These are phyloP conservation scores for Cydia splendana DNA, from an alignment of 1,140 invertebrate species.

Conservation along the genomic window DNA sequence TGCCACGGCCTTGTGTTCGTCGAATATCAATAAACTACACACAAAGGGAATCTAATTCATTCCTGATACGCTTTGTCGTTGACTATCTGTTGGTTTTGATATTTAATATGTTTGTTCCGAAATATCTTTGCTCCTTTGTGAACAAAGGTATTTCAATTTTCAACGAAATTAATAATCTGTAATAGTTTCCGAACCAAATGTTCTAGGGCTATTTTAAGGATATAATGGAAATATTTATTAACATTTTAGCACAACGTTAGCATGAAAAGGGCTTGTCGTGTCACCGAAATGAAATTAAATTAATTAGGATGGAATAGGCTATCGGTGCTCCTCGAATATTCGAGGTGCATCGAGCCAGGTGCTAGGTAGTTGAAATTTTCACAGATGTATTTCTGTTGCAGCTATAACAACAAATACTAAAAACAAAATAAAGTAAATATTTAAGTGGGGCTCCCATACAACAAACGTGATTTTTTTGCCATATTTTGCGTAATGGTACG, in stretches of 20 bases:
- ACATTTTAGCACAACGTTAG: neutral
- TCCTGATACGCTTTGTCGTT: neutral
- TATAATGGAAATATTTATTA: neutral
- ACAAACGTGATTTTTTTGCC: too few species aligned
- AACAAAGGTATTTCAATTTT: neutral
- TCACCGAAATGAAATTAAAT: neutral
- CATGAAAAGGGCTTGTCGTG: neutral
- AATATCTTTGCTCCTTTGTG: neutral
- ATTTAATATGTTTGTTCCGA: neutral
- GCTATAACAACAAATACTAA: too few species aligned
- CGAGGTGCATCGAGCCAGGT: too few species aligned
- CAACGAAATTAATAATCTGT: neutral
- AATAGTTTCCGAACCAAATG: too few species aligned
- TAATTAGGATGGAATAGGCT: too few species aligned
- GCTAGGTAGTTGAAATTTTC: too few species aligned
- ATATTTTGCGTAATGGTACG: too few species aligned
- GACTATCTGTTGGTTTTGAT: conserved; percentile 4
- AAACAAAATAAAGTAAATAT: too few species aligned
- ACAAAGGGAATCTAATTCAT: conserved; percentile 12
- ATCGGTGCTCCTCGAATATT: too few species aligned
- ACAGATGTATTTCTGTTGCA: too few species aligned
- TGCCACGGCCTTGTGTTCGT: neutral
- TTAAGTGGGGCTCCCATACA: too few species aligned
- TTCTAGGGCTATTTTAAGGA: neutral
- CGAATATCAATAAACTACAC: neutral